Evolutionary conservation across 2,888 invertebrate species (phyloP).

Genomic region (Didymodactylos carnosus): DNA sequence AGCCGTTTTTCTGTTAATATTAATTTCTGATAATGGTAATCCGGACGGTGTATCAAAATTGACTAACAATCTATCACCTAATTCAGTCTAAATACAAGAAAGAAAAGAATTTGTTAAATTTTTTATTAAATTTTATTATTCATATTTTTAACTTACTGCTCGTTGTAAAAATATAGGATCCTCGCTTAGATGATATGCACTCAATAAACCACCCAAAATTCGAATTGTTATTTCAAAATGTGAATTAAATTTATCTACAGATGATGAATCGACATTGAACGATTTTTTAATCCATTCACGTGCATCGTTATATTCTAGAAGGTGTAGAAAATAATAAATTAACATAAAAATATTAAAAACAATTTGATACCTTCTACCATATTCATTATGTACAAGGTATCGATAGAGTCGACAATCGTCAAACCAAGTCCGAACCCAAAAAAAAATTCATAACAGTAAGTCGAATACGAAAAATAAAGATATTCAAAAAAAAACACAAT

Average conservation of each 20-base stretch:
- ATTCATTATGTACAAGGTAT: slow-evolving; percentile 90
- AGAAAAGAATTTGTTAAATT: too few species aligned
- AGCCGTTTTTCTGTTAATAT: slow-evolving; percentile 43
- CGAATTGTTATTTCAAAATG: slow-evolving; percentile 96
- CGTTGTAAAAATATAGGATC: slow-evolving; percentile 67
- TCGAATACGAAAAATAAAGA: too few species aligned
- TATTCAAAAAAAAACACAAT: too few species aligned
- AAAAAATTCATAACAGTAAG: too few species aligned
- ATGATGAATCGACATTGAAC: not conserved
- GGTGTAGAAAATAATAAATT: not conserved
- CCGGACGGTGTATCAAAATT: slow-evolving; percentile 70
- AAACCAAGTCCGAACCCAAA: slow-evolving; percentile 44
- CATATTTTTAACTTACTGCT: slow-evolving; percentile 30
- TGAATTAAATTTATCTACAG: slow-evolving; percentile 53
- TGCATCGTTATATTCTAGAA: slow-evolving; percentile 50
- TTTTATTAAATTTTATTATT: not conserved
- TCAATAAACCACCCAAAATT: slow-evolving; percentile 78
- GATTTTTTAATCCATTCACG: slow-evolving; percentile 60
- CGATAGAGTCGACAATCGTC: slow-evolving; percentile 83
- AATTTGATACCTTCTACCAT: slow-evolving; percentile 39
- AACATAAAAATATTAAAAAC: not conserved
- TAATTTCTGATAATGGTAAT: slow-evolving; percentile 77
- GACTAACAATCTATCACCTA: slow-evolving; percentile 66
- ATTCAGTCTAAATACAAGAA: slow-evolving; percentile 37
- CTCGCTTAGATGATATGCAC: slow-evolving; percentile 78